Percentiles rank a stretch among this genome's conserved stretches.
Evolutionary conservation across 2,797 vertebrate genomes (phyloP).

Genomic region (Gallinago stenura): DNA sequence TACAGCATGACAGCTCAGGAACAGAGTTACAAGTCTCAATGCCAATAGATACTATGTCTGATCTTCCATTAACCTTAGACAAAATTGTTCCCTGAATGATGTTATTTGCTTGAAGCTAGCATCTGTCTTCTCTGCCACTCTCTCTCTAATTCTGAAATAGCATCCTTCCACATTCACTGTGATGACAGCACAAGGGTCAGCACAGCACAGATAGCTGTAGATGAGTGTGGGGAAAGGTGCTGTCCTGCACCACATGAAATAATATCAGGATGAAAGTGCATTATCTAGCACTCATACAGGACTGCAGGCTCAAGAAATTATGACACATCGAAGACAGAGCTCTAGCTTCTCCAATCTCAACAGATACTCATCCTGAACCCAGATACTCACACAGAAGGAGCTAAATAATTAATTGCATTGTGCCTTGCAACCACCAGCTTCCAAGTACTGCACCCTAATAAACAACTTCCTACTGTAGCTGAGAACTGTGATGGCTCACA

Average conservation of each 20-base stretch:
- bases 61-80: slow-evolving; percentile 18
- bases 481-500: not conserved
- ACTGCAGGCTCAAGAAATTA: not conserved
- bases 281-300: not conserved
- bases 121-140: not conserved
- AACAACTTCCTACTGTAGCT: not conserved
- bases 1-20: not conserved
- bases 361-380: not conserved
- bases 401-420: not conserved
- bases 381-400: not conserved
- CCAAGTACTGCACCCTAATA: not conserved
- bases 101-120: not conserved
- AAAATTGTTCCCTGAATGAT: not conserved
- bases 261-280: not conserved
- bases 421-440: not conserved
- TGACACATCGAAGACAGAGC: not conserved
- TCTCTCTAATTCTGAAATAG: not conserved
- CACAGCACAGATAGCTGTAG: not conserved
- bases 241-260: not conserved
- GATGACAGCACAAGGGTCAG: not conserved
- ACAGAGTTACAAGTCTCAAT: fast-evolving
- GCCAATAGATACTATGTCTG: not conserved
- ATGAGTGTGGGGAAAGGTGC: not conserved
- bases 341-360: not conserved
- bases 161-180: not conserved